A percentile compares a stretch with the other conserved stretches of the same genome.
Conservation (phyloP, 2,113 vertebrate genomes). For the Notarius lentiginosus region DNA sequence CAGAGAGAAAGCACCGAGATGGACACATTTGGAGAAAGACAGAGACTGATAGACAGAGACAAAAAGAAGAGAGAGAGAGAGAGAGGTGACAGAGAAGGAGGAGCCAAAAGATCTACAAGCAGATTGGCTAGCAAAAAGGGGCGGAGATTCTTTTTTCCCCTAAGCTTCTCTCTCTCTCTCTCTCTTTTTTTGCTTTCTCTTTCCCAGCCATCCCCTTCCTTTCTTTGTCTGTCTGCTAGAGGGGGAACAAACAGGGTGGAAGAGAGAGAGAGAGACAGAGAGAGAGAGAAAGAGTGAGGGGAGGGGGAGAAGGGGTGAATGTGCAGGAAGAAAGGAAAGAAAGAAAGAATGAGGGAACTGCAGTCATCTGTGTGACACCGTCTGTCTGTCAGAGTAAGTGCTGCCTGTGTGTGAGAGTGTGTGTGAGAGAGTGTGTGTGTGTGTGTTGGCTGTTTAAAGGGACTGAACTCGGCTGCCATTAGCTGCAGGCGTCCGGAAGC, state of each 20-base stretch:
- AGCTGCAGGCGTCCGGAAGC: constrained; percentile 12
- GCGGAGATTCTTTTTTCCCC: constrained; percentile 34
- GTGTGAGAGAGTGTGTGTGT: neutral
- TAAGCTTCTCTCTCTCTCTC: constrained; percentile 36
- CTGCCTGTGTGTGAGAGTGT: neutral
- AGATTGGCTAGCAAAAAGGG: constrained; percentile 53
- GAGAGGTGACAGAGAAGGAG: constrained; percentile 54
- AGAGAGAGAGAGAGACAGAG: neutral
- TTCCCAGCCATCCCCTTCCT: constrained; percentile 20
- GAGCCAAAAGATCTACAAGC: constrained; percentile 42
- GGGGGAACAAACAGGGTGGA: constrained; percentile 27
- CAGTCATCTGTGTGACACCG: constrained; percentile 22
- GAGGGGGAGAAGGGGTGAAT: neutral
- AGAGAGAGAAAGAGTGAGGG: neutral
- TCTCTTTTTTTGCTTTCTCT: neutral
- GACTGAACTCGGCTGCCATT: constrained; percentile 21
- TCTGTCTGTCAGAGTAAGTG: constrained; percentile 27
- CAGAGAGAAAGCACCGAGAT: neutral
- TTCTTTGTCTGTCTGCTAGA: constrained; percentile 19
- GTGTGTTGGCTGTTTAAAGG: constrained; percentile 22
- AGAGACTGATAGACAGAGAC: constrained; percentile 23
- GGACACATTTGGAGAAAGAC: neutral
- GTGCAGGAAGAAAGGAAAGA: constrained; percentile 20
- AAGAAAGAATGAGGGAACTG: constrained; percentile 26
- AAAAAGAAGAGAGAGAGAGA: constrained; percentile 41